Evolutionary conservation across 2,113 vertebrate species (phyloP).

Genomic region (Lamprologus ornatipinnis): DNA sequence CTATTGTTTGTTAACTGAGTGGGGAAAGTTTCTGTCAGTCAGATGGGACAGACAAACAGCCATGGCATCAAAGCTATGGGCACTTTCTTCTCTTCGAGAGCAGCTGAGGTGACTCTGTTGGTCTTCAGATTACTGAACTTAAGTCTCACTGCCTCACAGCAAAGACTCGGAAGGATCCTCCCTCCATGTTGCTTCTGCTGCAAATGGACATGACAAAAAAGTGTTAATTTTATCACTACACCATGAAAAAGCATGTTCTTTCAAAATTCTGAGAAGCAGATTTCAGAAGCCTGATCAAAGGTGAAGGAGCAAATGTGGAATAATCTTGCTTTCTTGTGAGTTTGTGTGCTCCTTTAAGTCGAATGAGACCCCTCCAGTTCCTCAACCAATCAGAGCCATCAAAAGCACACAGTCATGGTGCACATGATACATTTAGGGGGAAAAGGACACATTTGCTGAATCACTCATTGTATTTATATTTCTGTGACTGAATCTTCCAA

Average conservation of each 20-base stretch:
- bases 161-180: constrained; percentile 70
- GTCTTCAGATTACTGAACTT: neutral
- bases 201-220: constrained; percentile 3
- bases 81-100: constrained; percentile 24
- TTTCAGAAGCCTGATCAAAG: neutral
- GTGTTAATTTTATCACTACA: neutral
- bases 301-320: neutral
- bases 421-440: neutral
- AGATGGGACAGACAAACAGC: constrained; percentile 5
- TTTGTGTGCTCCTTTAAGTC: neutral
- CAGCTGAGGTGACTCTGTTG: constrained; percentile 28
- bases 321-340: neutral
- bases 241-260: neutral
- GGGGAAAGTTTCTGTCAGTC: neutral
- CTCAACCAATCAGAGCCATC: neutral
- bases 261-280: neutral
- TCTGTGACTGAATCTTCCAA: constrained; percentile 13
- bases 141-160: constrained; percentile 63
- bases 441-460: neutral
- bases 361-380: neutral
- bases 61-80: constrained; percentile 22
- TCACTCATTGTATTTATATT: constrained; percentile 25
- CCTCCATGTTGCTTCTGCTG: constrained; percentile 68
- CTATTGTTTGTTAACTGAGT: constrained; percentile 3
- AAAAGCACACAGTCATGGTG: neutral